Percentiles rank a stretch among this genome's conserved stretches.
Evolutionary conservation across 1,140 invertebrate species (phyloP).

Genomic region (Laodelphax striatellus): DNA sequence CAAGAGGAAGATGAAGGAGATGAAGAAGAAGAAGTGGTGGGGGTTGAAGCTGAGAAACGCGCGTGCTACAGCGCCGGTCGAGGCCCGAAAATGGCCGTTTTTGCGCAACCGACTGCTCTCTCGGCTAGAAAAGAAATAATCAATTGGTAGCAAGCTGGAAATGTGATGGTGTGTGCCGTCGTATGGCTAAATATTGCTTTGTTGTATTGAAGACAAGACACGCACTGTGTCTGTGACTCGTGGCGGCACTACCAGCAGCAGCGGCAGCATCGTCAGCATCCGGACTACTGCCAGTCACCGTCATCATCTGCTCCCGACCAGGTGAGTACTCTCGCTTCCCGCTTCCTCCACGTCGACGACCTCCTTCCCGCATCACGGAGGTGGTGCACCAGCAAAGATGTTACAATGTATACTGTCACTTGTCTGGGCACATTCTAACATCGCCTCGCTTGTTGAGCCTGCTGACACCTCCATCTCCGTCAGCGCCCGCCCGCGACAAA

Average conservation of each 20-base stretch:
- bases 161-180: constrained; percentile 6
- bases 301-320: background rate
- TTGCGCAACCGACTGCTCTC: constrained; percentile 17
- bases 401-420: too few species aligned
- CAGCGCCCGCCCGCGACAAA: too few species aligned
- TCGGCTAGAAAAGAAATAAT: constrained; percentile 18
- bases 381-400: too few species aligned
- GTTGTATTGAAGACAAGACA: constrained; percentile 6
- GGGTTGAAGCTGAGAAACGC: constrained; percentile 3
- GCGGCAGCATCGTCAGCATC: background rate
- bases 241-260: background rate
- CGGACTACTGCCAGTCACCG: background rate
- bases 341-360: too few species aligned
- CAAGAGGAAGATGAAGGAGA: background rate
- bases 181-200: constrained; percentile 13
- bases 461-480: too few species aligned
- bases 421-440: too few species aligned
- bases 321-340: background rate
- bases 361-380: too few species aligned
- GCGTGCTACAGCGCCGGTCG: constrained; percentile 14
- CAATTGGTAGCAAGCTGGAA: constrained; percentile 14
- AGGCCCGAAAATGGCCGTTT: constrained; percentile 14
- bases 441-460: too few species aligned
- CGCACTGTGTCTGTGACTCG: background rate
- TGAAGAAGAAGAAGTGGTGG: background rate